Base-by-base conservation (phyloP, 1,140 invertebrate genomes). In the Mamestra configurata region DNA sequence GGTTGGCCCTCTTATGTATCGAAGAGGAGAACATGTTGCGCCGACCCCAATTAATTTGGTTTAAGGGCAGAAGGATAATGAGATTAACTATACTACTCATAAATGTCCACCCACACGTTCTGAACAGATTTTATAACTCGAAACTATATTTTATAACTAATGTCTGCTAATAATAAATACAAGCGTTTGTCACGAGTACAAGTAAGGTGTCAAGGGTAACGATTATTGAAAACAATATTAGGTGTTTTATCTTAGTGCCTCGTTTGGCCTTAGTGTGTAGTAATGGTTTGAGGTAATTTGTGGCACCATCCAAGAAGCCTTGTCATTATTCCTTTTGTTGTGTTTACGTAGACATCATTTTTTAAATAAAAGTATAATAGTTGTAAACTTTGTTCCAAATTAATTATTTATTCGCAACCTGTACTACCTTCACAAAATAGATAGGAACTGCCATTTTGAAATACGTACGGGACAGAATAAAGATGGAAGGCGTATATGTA, bases 121-220 rank as follows among this genome's bases (percentile, higher is more conserved):
- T 57, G 24, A 24, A 27, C 24, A 59, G 24, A 59, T 31, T 27
- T 59, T 15, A 27, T 4, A n/a, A 31, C 11, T 15, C 24, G 15
- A 27, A 24, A 4, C 24, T 59, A 31, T 15, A 6, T 27, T 27
- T 59, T 59, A 59, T 59, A 31, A 22, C 8, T 27, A 57, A 27
- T 27, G 24, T 57, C 35, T 70, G 43, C 35, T 31, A 49, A 71
- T 51, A 80, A 77, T 72, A 77, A 59, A 51, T 76, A 61, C 27
- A 64, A 64, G 27, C 53, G 40, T 46, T 57, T 72, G 79, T 71
- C 40, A 64, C 43, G 40, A 78, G 73, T 35, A 66, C 53, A 35
- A n/a, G 31, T 72, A 81, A 53, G 37, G 59, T 81, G 73, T 81
- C 79, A 81, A 81, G 79, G 75, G 11, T 72, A 37, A 51, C 43